A percentile compares a stretch with the other conserved stretches of the same genome.
These are phyloP conservation scores for Actinemys pallida DNA, from an alignment of 2,113 vertebrate species.

Conservation along the genomic window DNA sequence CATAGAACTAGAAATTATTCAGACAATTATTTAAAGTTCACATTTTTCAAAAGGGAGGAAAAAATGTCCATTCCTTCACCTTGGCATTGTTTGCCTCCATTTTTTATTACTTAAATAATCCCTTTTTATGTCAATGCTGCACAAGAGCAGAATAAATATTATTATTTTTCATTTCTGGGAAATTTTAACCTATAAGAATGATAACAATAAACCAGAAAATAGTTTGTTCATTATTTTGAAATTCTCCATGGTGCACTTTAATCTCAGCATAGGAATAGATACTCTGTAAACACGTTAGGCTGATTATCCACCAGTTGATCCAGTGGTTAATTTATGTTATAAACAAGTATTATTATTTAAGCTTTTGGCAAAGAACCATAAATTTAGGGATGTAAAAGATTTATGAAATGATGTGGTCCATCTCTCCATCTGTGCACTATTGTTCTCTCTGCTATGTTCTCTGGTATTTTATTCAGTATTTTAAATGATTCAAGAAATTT, in stretches of 20 bases:
- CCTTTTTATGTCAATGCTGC: conserved; percentile 21
- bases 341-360: conserved; percentile 15
- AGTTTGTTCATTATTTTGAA: conserved; percentile 16
- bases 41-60: conserved; percentile 54
- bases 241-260: conserved; percentile 23
- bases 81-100: conserved; percentile 27
- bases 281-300: not conserved
- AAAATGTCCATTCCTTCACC: conserved; percentile 32
- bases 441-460: not conserved
- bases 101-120: conserved; percentile 32
- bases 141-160: not conserved
- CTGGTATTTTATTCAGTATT: not conserved
- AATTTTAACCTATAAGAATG: not conserved
- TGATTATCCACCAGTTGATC: conserved; percentile 9
- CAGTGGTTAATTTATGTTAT: conserved; percentile 8
- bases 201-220: not conserved
- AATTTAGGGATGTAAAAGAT: not conserved
- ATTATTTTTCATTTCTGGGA: conserved; percentile 23
- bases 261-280: not conserved
- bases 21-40: conserved; percentile 77
- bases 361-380: not conserved
- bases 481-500: not conserved
- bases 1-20: conserved; percentile 65
- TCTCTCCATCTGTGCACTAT: not conserved
- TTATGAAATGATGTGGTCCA: not conserved